A percentile compares a stretch with the other conserved stretches of the same genome.
Evolutionary conservation across 2,113 vertebrate species (phyloP).

Genomic region (Xiphophorus hellerii): DNA sequence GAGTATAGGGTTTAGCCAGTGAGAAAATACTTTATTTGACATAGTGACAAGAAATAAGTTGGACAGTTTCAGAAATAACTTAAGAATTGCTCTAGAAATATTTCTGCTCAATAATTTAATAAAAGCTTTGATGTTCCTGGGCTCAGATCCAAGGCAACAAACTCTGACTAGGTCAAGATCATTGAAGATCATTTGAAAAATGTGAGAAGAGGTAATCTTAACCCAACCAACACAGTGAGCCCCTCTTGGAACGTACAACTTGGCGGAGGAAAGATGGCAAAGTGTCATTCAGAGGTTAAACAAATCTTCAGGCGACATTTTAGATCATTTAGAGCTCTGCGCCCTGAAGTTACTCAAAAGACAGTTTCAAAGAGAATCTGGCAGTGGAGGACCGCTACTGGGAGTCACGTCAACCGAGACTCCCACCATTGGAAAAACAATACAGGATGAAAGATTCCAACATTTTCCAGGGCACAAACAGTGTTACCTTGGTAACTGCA

Average conservation of each 20-base stretch:
- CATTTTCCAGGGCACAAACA: not conserved
- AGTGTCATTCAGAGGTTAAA: not conserved
- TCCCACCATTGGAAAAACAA: not conserved
- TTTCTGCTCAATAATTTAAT: not conserved
- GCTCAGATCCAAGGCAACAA: not conserved
- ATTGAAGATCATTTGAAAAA: not conserved
- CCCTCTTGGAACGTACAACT: not conserved
- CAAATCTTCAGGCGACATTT: not conserved
- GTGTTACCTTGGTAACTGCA: not conserved
- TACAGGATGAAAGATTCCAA: not conserved
- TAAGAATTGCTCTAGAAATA: not conserved
- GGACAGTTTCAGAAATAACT: not conserved
- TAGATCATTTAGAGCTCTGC: not conserved
- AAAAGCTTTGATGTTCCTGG: not conserved
- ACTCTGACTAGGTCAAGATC: not conserved
- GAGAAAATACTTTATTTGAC: not conserved
- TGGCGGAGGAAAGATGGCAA: not conserved
- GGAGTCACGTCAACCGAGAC: not conserved
- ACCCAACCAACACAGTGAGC: not conserved
- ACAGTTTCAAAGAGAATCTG: not conserved
- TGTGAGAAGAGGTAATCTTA: not conserved
- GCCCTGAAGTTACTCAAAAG: not conserved
- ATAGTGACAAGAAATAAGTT: not conserved
- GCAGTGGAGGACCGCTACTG: not conserved
- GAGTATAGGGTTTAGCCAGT: not conserved